These are phyloP conservation scores for Rhinopomastus cyanomelas DNA, from an alignment of 2,113 vertebrate genomes.

Conservation along the genomic window DNA sequence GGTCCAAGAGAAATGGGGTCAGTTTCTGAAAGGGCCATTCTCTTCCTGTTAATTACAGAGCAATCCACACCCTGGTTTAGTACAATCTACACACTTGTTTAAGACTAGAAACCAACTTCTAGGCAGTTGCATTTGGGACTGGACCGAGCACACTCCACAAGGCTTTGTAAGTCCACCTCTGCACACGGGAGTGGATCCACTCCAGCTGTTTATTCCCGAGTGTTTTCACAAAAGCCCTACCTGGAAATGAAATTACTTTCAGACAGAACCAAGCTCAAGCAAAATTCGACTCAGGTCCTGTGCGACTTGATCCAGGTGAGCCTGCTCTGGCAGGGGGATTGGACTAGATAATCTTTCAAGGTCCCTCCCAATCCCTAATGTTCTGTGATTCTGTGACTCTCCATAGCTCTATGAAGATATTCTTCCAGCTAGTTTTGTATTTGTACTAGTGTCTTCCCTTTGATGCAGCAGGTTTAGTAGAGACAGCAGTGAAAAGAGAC, in stretches of 20 bases:
- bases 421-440: background rate
- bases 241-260: background rate
- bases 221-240: background rate
- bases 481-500: background rate
- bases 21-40: background rate
- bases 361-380: too few species aligned
- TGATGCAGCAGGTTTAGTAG: background rate
- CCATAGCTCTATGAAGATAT: background rate
- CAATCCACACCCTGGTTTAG: background rate
- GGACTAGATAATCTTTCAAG: too few species aligned
- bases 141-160: background rate
- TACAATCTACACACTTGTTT: too few species aligned
- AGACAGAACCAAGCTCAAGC: background rate
- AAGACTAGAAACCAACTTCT: background rate
- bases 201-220: background rate
- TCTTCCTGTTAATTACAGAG: background rate
- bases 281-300: background rate
- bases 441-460: background rate
- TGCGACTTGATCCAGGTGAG: too few species aligned
- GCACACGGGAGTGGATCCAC: fast-evolving
- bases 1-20: background rate
- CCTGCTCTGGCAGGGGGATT: too few species aligned
- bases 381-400: too few species aligned
- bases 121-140: background rate
- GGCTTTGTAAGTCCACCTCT: fast-evolving